phyloP scores from a whole-genome alignment of 1,140 invertebrate species.

The Leptinotarsa lineolata region DNA sequence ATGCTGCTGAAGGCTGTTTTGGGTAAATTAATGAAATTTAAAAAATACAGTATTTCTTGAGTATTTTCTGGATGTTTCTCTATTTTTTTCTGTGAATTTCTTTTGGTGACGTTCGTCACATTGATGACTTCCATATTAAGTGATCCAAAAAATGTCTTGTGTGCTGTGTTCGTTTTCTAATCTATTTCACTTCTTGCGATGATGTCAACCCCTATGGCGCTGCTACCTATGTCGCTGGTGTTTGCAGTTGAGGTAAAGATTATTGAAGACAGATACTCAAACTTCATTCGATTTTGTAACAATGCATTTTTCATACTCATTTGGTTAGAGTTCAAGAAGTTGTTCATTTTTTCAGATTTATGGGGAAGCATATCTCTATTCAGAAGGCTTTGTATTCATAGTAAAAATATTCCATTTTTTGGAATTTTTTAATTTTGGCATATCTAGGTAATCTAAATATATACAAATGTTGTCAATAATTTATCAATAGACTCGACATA shows the following conservation, averaged over 20 bases:
- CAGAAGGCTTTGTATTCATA: too few species aligned
- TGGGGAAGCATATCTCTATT: too few species aligned
- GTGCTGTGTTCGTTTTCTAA: conserved; percentile 81
- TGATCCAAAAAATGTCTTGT: conserved; percentile 68
- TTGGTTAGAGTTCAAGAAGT: not conserved
- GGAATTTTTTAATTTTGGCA: too few species aligned
- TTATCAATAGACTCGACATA: too few species aligned
- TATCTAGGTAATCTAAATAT: too few species aligned
- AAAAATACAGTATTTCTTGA: too few species aligned
- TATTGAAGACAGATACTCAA: not conserved
- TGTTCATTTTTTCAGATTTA: too few species aligned
- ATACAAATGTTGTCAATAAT: too few species aligned
- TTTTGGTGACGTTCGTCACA: conserved; percentile 80
- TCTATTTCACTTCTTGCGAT: conserved; percentile 85
- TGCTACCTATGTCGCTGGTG: conserved; percentile 72
- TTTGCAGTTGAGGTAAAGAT: conserved; percentile 68
- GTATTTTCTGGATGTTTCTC: too few species aligned
- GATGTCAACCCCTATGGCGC: conserved; percentile 76
- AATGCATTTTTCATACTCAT: not conserved
- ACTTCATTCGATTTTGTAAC: not conserved
- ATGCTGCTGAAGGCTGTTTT: too few species aligned
- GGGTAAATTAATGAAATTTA: too few species aligned
- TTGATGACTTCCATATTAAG: conserved; percentile 83
- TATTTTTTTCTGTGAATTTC: not conserved
- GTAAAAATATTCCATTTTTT: too few species aligned